Base-by-base conservation (phyloP, 2,888 invertebrate genomes). In the Erebia epiphron region DNA sequence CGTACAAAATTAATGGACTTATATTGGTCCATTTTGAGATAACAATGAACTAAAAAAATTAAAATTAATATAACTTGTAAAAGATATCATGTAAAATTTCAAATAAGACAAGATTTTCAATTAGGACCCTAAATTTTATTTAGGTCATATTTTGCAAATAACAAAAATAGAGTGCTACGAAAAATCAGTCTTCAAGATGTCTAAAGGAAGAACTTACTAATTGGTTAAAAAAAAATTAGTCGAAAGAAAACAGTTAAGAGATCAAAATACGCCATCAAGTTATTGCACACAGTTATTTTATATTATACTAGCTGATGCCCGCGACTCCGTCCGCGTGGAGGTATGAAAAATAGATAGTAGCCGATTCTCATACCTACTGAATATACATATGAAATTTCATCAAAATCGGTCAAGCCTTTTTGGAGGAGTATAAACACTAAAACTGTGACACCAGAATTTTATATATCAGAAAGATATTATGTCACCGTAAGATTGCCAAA, bases 131-230 rank as follows among this genome's bases (percentile, higher is more conserved):
- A 63, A 43, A 14, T 16, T 18, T n/a, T 5, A 62, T 49, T 49
- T 62, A 62, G 62, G 35, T 18, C 35, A 43, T 58, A 54, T 56
- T 65, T 21, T 56, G 16, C 14, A 58, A 49, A 43, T 16, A 21
- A 67, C 26, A 21, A 58, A 58, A 57, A 67, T 58, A 67, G 67
- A 58, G 57, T 58, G 49, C 58, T 69, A 60, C 35, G n/a, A 69
- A 57, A 72, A 74, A 81, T 84, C 84, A 83, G 84, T 83, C 83
- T 84, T 83, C 79, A 75, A 74, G 71, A 79, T 80, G 74, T 74
- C 75, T 67, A 78, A 80, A 80, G 83, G 83, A 83, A 82, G 83
- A 82, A 80, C 77, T 71, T 73, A 77, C 76, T 68, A 74, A 56
- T 35, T 21, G 73, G 67, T 18, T 13, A 61, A 68, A 70, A 66